Percentiles rank a stretch among this genome's conserved stretches.
These are phyloP conservation scores for Drosophila albomicans DNA, from an alignment of 1,140 invertebrate species.

Conservation along the genomic window DNA sequence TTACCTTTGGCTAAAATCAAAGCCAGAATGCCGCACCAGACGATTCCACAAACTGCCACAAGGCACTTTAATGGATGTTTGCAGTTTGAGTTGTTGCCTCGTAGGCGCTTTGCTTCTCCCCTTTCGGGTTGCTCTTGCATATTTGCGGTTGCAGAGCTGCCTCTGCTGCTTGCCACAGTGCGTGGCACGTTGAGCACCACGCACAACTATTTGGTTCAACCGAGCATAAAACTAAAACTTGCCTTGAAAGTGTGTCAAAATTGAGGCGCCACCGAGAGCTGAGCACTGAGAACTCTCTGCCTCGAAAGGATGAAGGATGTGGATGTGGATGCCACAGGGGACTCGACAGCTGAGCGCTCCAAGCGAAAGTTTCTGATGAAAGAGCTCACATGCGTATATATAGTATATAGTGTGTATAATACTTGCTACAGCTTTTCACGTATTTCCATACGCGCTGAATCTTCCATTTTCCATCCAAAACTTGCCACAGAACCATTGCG, in stretches of 20 bases:
- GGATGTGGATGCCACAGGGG: slow-evolving; percentile 4
- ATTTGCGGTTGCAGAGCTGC: slow-evolving; percentile 73
- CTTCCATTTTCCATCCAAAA: slow-evolving; percentile 16
- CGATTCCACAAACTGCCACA: slow-evolving; percentile 45
- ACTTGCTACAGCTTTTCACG: slow-evolving; percentile 16
- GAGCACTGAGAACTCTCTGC: slow-evolving; percentile 16
- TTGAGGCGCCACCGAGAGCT: slow-evolving; percentile 56
- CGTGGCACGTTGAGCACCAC: slow-evolving; percentile 46
- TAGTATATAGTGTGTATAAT: not conserved
- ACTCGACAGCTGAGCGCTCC: not conserved
- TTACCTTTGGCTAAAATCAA: slow-evolving; percentile 67
- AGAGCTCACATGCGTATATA: slow-evolving; percentile 12
- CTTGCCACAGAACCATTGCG: slow-evolving; percentile 9
- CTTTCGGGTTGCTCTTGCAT: slow-evolving; percentile 47
- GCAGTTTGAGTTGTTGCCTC: slow-evolving; percentile 26
- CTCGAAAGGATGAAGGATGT: not conserved
- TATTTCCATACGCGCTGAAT: slow-evolving; percentile 17
- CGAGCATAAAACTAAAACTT: slow-evolving; percentile 75
- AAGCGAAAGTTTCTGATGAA: slow-evolving; percentile 45
- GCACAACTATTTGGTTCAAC: slow-evolving; percentile 69
- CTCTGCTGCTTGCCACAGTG: slow-evolving; percentile 34
- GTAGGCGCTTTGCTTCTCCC: slow-evolving; percentile 22
- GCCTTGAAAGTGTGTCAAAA: slow-evolving; percentile 77
- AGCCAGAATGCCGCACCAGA: slow-evolving; percentile 49
- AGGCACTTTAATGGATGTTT: slow-evolving; percentile 70